Conservation (phyloP, 1,140 invertebrate genomes). For the Aphelenchoides besseyi region DNA sequence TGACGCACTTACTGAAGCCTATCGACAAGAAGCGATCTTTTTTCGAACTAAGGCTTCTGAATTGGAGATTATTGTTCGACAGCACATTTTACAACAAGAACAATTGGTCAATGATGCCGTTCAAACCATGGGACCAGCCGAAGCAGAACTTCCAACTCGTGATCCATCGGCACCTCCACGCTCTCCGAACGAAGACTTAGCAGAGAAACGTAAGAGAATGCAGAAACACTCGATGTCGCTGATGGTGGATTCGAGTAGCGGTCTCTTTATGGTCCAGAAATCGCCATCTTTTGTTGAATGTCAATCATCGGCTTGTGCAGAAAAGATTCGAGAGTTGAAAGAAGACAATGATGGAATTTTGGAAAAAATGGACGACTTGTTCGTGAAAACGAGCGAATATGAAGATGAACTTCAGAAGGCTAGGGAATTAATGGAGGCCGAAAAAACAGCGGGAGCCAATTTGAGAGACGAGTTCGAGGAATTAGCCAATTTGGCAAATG, state of each 20-base stretch:
- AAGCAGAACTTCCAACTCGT: constrained; percentile 16
- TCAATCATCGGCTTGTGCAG: constrained; percentile 32
- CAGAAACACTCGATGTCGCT: background rate
- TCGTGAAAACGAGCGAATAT: constrained; percentile 37
- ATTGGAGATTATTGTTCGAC: constrained; percentile 57
- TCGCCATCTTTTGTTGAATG: constrained; percentile 37
- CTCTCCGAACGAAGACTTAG: background rate
- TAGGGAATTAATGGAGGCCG: constrained; percentile 9
- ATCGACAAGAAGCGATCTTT: constrained; percentile 58
- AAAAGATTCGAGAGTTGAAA: constrained; percentile 36
- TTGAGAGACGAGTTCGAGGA: constrained; percentile 30
- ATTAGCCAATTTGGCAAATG: constrained; percentile 39
- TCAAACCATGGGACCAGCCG: constrained; percentile 18
- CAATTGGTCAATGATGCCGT: constrained; percentile 28
- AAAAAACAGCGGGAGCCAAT: constrained; percentile 23
- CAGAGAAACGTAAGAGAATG: background rate
- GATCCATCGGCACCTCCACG: background rate
- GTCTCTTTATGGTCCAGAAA: background rate
- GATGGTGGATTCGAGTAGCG: background rate
- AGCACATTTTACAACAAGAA: constrained; percentile 40
- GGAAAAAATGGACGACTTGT: constrained; percentile 40
- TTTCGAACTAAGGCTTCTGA: constrained; percentile 61
- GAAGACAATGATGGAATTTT: constrained; percentile 51
- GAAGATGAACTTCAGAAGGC: constrained; percentile 40
- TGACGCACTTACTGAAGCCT: constrained; percentile 51